Evolutionary conservation across 2,113 vertebrate genomes (phyloP).

Genomic region (Protomyctophum bolini): DNA sequence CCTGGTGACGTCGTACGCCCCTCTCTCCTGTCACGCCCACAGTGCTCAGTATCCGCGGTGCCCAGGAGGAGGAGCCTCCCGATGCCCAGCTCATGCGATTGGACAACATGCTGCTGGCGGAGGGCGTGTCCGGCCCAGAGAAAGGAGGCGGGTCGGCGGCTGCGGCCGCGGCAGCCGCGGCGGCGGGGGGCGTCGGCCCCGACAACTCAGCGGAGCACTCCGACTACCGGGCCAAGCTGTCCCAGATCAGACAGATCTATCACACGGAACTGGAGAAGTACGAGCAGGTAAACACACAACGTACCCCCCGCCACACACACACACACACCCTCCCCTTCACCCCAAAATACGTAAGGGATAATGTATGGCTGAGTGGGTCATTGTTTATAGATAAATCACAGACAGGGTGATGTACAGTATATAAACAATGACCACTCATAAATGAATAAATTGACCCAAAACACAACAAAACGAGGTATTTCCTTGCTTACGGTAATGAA

Average conservation of each 20-base stretch:
- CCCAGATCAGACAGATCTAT: constrained; percentile 97
- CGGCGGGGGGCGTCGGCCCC: constrained; percentile 85
- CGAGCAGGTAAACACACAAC: constrained; percentile 86
- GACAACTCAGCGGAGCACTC: constrained; percentile 98
- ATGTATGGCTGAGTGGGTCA: too few species aligned
- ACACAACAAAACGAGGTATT: too few species aligned
- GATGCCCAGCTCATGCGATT: constrained; percentile 97
- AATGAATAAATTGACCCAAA: too few species aligned
- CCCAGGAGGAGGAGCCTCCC: constrained; percentile 96
- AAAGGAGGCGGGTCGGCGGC: constrained; percentile 93
- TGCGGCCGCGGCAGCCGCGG: constrained; percentile 88
- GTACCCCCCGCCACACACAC: background rate
- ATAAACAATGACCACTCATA: too few species aligned
- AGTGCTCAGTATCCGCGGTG: constrained; percentile 98
- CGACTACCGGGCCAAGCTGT: constrained; percentile 96
- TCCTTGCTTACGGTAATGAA: too few species aligned
- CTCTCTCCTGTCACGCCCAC: constrained; percentile 42
- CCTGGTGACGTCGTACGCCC: constrained; percentile 2
- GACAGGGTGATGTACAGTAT: too few species aligned
- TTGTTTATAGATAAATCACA: too few species aligned
- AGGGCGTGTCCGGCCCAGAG: constrained; percentile 94
- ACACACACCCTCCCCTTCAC: too few species aligned
- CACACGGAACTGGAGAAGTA: constrained; percentile 99
- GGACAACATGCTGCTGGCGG: constrained; percentile 98
- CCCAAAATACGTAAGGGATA: too few species aligned